These are phyloP conservation scores for Synergus umbraculus DNA, from an alignment of 2,888 invertebrate species.

Conservation along the genomic window DNA sequence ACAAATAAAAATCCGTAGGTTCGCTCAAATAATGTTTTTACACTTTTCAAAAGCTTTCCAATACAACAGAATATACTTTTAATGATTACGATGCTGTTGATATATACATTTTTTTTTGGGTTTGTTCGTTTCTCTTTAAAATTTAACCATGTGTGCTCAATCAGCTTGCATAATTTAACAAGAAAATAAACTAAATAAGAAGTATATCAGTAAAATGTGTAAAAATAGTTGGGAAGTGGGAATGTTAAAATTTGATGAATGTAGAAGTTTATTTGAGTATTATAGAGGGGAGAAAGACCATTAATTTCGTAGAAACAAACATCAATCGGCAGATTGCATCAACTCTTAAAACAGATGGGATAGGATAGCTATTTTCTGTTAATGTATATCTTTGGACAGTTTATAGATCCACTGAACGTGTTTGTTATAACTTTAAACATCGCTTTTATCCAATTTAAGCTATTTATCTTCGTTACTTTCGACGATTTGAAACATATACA, in stretches of 20 bases:
- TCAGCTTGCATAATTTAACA: background rate
- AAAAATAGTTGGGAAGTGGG: background rate
- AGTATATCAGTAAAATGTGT: background rate
- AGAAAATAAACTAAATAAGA: background rate
- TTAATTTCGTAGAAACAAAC: conserved; percentile 31
- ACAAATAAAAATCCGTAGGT: background rate
- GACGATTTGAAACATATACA: conserved; percentile 33
- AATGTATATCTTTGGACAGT: conserved; percentile 37
- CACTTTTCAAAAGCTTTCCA: background rate
- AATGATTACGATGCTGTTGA: too few species aligned
- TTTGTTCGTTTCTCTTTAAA: too few species aligned
- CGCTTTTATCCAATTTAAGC: conserved; percentile 38
- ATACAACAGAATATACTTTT: too few species aligned
- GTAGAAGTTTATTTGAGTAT: conserved; percentile 33
- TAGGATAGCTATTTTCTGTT: conserved; percentile 23
- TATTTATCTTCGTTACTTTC: conserved; percentile 39
- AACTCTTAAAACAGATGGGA: conserved; percentile 24
- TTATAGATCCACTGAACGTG: conserved; percentile 35
- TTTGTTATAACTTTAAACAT: conserved; percentile 27
- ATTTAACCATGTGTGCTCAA: too few species aligned
- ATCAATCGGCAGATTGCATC: conserved; percentile 35
- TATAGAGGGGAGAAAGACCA: conserved; percentile 20
- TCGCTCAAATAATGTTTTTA: background rate
- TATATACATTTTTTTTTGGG: too few species aligned
- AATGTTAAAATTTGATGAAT: conserved; percentile 19